A percentile compares a stretch with the other conserved stretches of the same genome.
These are phyloP conservation scores for Poecilia latipinna DNA, from an alignment of 2,113 vertebrate species.

Conservation along the genomic window DNA sequence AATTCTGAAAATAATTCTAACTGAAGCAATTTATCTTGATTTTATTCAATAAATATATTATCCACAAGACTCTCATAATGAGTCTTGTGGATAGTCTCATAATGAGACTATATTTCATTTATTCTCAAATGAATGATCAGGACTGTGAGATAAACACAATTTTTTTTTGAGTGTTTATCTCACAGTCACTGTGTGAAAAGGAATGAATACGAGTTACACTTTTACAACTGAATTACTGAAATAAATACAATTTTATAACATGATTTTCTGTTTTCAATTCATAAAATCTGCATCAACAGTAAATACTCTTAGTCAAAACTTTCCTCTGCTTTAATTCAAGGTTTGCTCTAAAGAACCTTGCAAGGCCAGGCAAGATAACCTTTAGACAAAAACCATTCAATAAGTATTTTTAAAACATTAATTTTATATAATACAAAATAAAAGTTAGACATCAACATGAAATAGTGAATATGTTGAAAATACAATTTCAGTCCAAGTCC, in stretches of 20 bases:
- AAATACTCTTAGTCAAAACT: constrained; percentile 15
- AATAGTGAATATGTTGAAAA: background rate
- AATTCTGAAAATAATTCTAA: no score
- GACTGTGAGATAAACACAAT: background rate
- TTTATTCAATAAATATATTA: no score
- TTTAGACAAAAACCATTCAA: constrained; percentile 37
- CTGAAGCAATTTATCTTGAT: no score
- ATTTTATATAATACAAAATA: background rate
- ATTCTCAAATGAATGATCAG: background rate
- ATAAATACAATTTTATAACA: no score
- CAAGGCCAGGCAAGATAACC: constrained; percentile 11
- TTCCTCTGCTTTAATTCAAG: constrained; percentile 2
- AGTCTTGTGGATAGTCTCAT: no score
- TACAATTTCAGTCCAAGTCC: background rate
- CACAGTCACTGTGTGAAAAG: no score
- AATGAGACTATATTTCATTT: background rate
- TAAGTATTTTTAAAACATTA: constrained; percentile 17
- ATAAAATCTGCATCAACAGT: constrained; percentile 6
- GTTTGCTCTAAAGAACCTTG: constrained; percentile 28
- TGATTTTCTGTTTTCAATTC: constrained; percentile 10
- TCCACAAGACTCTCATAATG: no score
- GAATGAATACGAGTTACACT: background rate
- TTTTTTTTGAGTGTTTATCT: no score
- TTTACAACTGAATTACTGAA: background rate
- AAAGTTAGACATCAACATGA: background rate